Evolutionary conservation across 1,140 invertebrate species (phyloP), one percentile per base, ranked within the genome.

Genomic region (Ceratina calcarata): DNA sequence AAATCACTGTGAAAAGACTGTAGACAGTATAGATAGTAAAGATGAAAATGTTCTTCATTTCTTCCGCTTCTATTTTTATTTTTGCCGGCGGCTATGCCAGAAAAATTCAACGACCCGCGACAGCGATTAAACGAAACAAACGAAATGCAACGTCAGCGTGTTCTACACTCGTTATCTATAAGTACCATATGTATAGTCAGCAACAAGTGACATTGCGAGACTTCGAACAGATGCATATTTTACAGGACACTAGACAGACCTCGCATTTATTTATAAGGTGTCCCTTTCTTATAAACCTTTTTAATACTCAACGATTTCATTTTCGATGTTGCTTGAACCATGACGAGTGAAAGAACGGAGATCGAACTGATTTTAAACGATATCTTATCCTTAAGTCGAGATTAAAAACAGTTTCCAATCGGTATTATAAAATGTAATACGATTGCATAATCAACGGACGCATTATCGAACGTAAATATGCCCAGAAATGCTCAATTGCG

Each of bases 261-360:
- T 85, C 83, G 83, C 83, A 85, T 84, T 85, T 85, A 85, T 85
- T 85, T 85, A 80, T 84, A 85, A 81, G 58, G 79, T 75, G 71
- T 83, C 73, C 60, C 27, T 24, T 69, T 32, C 58, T 53, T 4
- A 18, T 37, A 32, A 57, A 70, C 49, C 16, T n/a, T 72, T 80
- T 67, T n/a, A 69, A 81, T 81, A 76, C 53, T 68, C 74, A 32
- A 24, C 49, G 6, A 64, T 71, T 77, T 51, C 58, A 12, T 65
- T 78, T 67, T 66, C 72, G 70, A n/a, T 71, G 78, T 74, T 79
- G 78, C 78, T 66, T 55, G 15, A 45, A 10, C 32, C 51, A 32
- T 58, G 13, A 73, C 15, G 18, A 27, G 32, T 16, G 18, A 24
- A 73, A 24, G 53, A 7, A 20, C 45, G 6, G n/a, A 53, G 12